Conservation (phyloP, 2,113 vertebrate species). For the Indicator indicator region DNA sequence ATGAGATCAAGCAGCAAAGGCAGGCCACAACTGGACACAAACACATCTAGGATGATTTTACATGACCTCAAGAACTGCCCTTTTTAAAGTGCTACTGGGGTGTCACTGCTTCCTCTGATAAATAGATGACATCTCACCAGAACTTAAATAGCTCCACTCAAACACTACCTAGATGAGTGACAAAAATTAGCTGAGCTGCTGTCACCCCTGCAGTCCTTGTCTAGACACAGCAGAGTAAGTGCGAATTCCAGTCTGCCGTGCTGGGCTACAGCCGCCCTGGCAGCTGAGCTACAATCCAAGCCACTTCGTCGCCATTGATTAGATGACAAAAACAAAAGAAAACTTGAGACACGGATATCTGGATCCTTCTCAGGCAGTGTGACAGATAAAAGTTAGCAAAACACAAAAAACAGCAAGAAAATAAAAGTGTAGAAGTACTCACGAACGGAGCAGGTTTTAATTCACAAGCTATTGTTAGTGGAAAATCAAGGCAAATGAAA, state of each 20-base stretch:
- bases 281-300: not conserved
- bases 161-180: constrained; percentile 40
- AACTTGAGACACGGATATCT: not conserved
- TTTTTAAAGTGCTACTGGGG: not conserved
- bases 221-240: constrained; percentile 10
- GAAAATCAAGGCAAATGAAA: not conserved
- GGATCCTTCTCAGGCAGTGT: not conserved
- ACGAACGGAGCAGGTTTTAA: not conserved
- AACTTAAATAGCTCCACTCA: constrained; percentile 35
- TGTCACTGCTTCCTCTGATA: constrained; percentile 14
- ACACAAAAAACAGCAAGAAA: not conserved
- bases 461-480: not conserved
- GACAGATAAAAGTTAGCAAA: constrained; percentile 17
- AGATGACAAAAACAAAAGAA: not conserved
- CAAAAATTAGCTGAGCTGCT: constrained; percentile 49
- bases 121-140: constrained; percentile 4
- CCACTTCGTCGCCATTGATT: not conserved
- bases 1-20: not conserved
- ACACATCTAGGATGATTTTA: not conserved
- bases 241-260: not conserved
- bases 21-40: not conserved
- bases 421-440: not conserved
- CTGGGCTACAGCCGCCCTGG: constrained; percentile 20
- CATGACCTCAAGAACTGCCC: not conserved
- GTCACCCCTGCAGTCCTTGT: constrained; percentile 41